Evolutionary conservation across 2,888 invertebrate genomes (phyloP).

Genomic region (Drosophila mayaguana): DNA sequence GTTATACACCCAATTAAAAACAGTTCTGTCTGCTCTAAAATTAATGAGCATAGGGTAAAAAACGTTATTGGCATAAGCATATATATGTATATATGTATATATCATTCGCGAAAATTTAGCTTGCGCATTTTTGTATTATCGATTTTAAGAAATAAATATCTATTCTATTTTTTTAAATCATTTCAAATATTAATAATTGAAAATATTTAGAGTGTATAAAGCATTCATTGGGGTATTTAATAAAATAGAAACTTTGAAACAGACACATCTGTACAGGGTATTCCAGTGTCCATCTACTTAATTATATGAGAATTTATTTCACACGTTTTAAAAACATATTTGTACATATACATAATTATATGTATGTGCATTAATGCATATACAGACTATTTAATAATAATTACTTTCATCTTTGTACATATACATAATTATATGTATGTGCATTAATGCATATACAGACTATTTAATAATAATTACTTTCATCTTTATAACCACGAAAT

Average conservation of each 20-base stretch:
- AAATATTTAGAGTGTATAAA: too few relatives aligned
- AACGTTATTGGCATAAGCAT: too few relatives aligned
- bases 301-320: background rate
- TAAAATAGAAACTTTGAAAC: too few relatives aligned
- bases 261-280: background rate
- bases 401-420: background rate
- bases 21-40: background rate
- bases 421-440: background rate
- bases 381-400: background rate
- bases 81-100: too few relatives aligned
- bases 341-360: background rate
- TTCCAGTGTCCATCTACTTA: too few relatives aligned
- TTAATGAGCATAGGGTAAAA: background rate
- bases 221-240: too few relatives aligned
- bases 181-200: too few relatives aligned
- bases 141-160: too few relatives aligned
- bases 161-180: too few relatives aligned
- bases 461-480: background rate
- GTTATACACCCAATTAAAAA: background rate
- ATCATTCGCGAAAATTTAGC: too few relatives aligned
- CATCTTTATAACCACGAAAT: background rate
- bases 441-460: background rate
- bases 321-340: background rate
- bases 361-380: background rate
- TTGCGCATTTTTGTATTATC: too few relatives aligned